Conservation (phyloP, 1,140 invertebrate species). For the Drosophila parabipectinata region DNA sequence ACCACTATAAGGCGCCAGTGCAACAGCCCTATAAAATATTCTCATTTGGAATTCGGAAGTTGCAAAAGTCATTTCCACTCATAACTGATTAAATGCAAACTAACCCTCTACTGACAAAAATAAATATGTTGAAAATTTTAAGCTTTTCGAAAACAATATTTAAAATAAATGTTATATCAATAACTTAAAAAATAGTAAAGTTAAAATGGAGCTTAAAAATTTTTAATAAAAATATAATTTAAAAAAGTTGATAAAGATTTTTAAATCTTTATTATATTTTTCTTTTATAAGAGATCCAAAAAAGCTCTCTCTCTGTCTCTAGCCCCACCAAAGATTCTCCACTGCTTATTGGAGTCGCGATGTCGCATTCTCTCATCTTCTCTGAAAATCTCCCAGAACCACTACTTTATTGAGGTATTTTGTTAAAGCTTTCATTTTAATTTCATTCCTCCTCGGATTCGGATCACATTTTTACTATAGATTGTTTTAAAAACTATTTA, state of each 20-base stretch:
- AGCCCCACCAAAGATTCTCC: constrained; percentile 2
- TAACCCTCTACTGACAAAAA: no score
- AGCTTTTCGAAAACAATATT: no score
- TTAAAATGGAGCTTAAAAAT: no score
- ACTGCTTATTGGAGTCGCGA: constrained; percentile 40
- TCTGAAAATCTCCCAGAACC: neutral
- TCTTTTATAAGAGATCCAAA: neutral
- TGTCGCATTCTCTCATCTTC: constrained; percentile 36
- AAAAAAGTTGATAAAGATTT: neutral
- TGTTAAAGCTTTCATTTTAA: constrained; percentile 11
- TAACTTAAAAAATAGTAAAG: no score
- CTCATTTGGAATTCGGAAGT: no score
- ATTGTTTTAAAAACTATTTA: neutral
- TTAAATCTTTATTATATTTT: neutral
- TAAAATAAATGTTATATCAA: no score
- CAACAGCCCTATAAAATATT: no score
- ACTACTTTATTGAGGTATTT: neutral
- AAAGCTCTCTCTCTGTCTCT: constrained; percentile 1
- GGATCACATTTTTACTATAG: neutral
- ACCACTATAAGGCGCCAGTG: no score
- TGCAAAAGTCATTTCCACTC: no score
- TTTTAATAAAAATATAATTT: no score
- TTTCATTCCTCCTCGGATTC: constrained; percentile 2
- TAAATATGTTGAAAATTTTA: no score
- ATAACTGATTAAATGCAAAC: no score